Conservation (phyloP, 2,888 invertebrate genomes). For the Pterostichus madidus region DNA sequence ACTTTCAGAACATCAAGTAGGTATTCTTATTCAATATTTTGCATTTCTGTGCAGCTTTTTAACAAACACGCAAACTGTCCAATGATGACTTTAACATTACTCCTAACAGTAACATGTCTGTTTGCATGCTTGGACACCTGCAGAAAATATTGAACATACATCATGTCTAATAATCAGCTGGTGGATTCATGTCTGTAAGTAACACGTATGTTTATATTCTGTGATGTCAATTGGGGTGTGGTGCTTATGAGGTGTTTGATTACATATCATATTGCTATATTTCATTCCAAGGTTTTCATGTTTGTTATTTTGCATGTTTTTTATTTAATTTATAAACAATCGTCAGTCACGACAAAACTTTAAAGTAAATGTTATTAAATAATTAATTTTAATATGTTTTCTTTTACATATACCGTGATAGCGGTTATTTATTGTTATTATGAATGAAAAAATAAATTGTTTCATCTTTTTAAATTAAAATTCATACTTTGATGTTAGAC, state of each 20-base stretch:
- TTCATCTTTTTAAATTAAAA: background rate
- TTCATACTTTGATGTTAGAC: conserved; percentile 28
- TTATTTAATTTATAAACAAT: conserved; percentile 23
- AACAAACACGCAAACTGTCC: conserved; percentile 51
- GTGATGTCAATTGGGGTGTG: conserved; percentile 56
- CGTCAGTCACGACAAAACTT: background rate
- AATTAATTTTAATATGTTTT: no score
- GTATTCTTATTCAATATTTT: conserved; percentile 19
- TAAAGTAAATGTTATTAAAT: background rate
- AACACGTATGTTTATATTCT: conserved; percentile 70
- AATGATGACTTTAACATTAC: conserved; percentile 53
- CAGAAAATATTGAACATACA: conserved; percentile 73
- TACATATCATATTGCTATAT: conserved; percentile 64
- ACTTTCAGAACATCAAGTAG: conserved; percentile 59
- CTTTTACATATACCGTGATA: no score
- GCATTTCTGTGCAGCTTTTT: conserved; percentile 41
- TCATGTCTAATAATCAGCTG: conserved; percentile 83
- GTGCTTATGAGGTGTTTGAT: conserved; percentile 65
- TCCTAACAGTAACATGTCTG: conserved; percentile 65
- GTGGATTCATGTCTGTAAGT: conserved; percentile 84
- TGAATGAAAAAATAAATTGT: background rate
- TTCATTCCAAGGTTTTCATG: conserved; percentile 60
- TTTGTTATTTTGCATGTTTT: conserved; percentile 47
- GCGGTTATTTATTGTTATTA: no score
- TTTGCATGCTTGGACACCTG: conserved; percentile 72